phyloP scores from a whole-genome alignment of 2,888 invertebrate species.

The Heliconius ismenius region DNA sequence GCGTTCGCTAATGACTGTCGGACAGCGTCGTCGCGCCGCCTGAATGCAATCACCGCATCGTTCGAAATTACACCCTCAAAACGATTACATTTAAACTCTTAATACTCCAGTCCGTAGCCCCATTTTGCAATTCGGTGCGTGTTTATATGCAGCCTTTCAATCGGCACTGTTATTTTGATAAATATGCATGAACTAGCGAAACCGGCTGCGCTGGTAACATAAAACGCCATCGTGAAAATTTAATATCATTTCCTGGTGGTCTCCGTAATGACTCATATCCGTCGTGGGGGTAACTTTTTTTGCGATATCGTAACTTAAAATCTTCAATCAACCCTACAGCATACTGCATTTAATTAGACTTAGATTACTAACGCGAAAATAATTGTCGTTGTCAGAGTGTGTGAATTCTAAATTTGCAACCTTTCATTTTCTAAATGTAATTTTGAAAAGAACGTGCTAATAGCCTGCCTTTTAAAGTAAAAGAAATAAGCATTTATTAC shows the following conservation, averaged over 20 bases:
- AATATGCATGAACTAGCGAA: constrained; percentile 80
- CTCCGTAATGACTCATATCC: constrained; percentile 78
- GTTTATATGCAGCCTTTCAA: constrained; percentile 81
- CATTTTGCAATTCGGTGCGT: constrained; percentile 73
- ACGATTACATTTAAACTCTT: constrained; percentile 68
- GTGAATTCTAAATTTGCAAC: not conserved
- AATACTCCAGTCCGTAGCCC: constrained; percentile 61
- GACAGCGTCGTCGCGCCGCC: constrained; percentile 63
- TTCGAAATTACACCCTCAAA: constrained; percentile 72
- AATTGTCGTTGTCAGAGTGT: not conserved
- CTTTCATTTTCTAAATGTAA: not conserved
- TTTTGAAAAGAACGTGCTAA: not conserved
- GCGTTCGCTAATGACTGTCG: constrained; percentile 75
- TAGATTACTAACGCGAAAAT: not conserved
- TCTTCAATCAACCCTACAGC: constrained; percentile 60
- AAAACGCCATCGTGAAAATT: constrained; percentile 81
- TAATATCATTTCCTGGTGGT: constrained; percentile 80
- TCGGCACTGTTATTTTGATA: constrained; percentile 81
- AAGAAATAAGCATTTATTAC: not conserved
- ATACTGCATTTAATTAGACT: constrained; percentile 11
- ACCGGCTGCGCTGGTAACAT: constrained; percentile 73
- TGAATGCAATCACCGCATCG: constrained; percentile 60
- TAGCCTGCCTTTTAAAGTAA: not conserved
- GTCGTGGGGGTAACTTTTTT: constrained; percentile 77
- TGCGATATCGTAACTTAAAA: constrained; percentile 68